Base-by-base conservation (phyloP, 1,140 invertebrate genomes). In the Pogonognathellus flavescens region DNA sequence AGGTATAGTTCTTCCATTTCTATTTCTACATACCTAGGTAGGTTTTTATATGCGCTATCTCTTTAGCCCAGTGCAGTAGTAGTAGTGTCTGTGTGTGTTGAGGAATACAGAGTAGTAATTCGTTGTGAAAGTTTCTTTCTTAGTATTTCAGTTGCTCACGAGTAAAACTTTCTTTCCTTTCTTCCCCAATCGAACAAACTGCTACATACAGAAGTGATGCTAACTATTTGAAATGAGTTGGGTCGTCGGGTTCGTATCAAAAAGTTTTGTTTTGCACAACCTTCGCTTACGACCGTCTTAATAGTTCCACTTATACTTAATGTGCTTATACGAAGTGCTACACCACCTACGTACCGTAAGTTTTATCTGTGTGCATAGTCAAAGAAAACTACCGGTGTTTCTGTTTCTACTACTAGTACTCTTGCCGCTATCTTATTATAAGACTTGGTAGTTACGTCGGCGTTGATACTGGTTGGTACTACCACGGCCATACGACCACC, bases 201-300 rank as follows among this genome's bases (percentile, higher is more conserved):
- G 31, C 31, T 41, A 41, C 31, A 41, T 41, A 25, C 62, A 66
- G 20, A 31, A 0, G 22, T 25, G 62, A 6, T 41, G 31, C 31
- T 41, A 41, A 25, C 62, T 25, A 25, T 66, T 20, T 66, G 5
- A 41, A 41, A 41, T 41, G 31, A 41, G 31, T 41, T 41, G 31
- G 31, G 31, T 41, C 31, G 31, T 41, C 18, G 18, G 25, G 62
- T 66, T 66, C 22, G 25, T 20, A 25, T 31, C 5, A 11, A 22
- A 66, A 66, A 66, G 62, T 66, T 66, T 66, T 20, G 10, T 66
- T 31, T 66, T 66, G 20, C 25, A 31, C 62, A 66, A 66, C 25
- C 62, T 66, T 13, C 25, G 25, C 62, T 66, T 66, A 66, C 25
- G 20, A n/a, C n/a, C n/a, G 22, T 66, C 25, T 66, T 66, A 66